Percentiles rank a stretch among this genome's conserved stretches.
Conservation (phyloP, 2,797 vertebrate genomes). For the Diceros bicornis region DNA sequence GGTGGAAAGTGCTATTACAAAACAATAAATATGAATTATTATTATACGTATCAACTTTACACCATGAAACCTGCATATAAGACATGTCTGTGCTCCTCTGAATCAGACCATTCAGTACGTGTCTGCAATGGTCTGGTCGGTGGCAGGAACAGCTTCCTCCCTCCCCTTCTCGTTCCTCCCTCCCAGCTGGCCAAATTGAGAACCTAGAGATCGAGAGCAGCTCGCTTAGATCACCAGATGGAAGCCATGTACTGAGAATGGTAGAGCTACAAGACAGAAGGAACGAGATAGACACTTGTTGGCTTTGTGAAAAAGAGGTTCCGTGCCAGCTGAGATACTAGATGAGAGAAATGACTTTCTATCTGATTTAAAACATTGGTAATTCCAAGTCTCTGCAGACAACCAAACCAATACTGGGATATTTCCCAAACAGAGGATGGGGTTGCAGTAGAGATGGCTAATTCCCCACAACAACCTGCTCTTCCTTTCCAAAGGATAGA, state of each 20-base stretch:
- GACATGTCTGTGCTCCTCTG: neutral
- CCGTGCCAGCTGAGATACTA: neutral
- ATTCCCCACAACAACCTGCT: neutral
- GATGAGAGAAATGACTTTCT: neutral
- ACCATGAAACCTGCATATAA: neutral
- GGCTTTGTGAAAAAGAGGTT: neutral
- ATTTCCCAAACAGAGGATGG: neutral
- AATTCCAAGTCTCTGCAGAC: neutral
- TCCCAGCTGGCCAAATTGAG: neutral
- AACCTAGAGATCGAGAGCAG: neutral
- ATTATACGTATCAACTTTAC: neutral
- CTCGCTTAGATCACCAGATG: neutral
- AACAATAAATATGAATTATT: neutral
- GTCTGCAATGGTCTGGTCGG: neutral
- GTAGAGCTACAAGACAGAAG: neutral
- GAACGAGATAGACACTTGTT: neutral
- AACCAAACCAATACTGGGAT: neutral
- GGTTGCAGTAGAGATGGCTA: neutral
- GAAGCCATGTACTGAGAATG: neutral
- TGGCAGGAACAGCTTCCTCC: neutral
- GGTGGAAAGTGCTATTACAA: neutral
- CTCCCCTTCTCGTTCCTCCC: rapidly evolving
- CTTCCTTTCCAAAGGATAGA: neutral
- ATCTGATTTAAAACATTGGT: neutral
- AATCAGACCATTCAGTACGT: neutral